These are phyloP conservation scores for Bufotes viridis DNA, from an alignment of 2,797 vertebrate genomes.

Conservation along the genomic window DNA sequence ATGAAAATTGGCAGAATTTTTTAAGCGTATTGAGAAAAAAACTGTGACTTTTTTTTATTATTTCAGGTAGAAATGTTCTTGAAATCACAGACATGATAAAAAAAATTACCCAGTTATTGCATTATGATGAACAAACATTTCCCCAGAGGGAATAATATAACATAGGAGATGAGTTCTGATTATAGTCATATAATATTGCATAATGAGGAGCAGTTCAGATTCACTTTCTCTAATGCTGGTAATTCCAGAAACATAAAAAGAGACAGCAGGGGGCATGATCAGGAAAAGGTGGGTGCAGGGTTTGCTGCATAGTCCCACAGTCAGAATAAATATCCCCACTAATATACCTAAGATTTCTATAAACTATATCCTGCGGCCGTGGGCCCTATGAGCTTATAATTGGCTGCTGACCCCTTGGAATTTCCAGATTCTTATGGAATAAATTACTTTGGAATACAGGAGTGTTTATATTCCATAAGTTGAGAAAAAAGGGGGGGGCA, in stretches of 20 bases:
- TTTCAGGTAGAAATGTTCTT: neutral
- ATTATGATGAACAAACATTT: neutral
- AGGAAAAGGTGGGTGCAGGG: neutral
- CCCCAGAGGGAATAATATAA: conserved; percentile 10
- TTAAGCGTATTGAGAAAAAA: neutral
- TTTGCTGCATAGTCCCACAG: neutral
- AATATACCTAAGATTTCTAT: conserved; percentile 1
- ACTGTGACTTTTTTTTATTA: neutral
- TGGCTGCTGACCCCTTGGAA: neutral
- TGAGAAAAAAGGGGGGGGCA: too few relatives aligned
- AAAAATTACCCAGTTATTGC: neutral
- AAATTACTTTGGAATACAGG: neutral
- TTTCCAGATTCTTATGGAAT: neutral
- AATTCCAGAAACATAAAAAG: neutral
- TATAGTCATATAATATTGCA: neutral
- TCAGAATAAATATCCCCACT: neutral
- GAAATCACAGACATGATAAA: neutral
- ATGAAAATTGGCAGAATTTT: neutral
- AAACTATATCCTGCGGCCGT: neutral
- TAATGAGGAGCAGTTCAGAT: neutral
- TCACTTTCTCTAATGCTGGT: neutral
- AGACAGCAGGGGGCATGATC: neutral
- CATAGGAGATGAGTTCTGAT: neutral
- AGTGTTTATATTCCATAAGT: neutral
- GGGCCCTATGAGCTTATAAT: neutral